Evolutionary conservation across 2,888 invertebrate genomes (phyloP).

Genomic region (Tachina fera): DNA sequence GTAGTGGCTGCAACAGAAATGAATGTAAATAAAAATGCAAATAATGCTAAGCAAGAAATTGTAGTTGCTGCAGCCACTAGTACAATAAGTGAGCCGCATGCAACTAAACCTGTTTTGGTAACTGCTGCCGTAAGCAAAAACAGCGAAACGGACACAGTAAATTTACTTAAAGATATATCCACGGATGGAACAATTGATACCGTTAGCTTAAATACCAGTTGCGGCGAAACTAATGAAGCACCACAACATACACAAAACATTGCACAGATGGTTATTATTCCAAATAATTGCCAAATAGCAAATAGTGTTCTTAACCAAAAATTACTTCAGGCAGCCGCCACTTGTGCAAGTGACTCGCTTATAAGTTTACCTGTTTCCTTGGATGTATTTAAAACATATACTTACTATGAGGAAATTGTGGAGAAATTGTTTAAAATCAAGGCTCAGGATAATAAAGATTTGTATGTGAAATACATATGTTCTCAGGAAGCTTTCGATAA

Average conservation of each 20-base stretch:
- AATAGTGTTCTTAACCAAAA: neutral
- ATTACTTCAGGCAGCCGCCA: neutral
- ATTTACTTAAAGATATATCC: neutral
- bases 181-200: neutral
- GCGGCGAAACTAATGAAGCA: neutral
- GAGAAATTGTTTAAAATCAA: constrained; percentile 51
- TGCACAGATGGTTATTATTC: too few species aligned
- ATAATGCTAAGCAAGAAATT: neutral
- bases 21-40: neutral
- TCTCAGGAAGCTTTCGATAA: constrained; percentile 5
- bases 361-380: constrained; percentile 25
- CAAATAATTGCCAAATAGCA: neutral
- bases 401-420: constrained; percentile 48
- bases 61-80: neutral
- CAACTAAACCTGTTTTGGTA: neutral
- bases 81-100: neutral
- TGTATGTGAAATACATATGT: constrained; percentile 35
- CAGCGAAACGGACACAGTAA: too few species aligned
- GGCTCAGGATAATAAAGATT: constrained; percentile 13
- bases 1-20: neutral
- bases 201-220: neutral
- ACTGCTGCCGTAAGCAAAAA: neutral
- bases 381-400: constrained; percentile 60
- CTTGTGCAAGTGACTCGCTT: neutral
- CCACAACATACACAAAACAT: neutral